Evolutionary conservation across 2,797 vertebrate genomes (phyloP), one percentile per base, ranked within the genome.

Genomic region (Mormyrops attenuatus): DNA sequence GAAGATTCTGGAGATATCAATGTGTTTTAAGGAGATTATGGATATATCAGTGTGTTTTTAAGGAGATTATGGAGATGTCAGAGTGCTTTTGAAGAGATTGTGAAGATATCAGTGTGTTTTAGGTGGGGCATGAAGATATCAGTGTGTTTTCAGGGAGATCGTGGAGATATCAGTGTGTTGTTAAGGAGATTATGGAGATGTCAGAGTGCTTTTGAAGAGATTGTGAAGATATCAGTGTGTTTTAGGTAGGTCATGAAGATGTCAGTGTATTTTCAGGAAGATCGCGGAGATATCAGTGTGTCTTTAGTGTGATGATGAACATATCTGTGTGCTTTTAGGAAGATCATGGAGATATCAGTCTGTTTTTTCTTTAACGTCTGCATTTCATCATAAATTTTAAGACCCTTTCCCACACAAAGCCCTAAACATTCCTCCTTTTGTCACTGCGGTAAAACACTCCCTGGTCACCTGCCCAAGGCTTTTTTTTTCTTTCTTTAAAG

Each of bases 401-500:
- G 20, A 47, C 41, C 8, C 44, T n/a, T 41, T 80, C 38, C 73
- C 38, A 20, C 73, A 80, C 73, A 80, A 80, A 47, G 73, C 17
- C 41, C 73, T 20, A 80, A 80, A 47, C 73, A 20, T 47, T 53
- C 84, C 26, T 55, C 20, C 11, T 86, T 34, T 22, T 86, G 47
- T 86, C 49, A 30, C 47, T 86, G 47, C 50, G 2, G 84, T 55
- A 53, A 86, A 86, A 86, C 47, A 86, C 13, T 86, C 22, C 50
- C 50, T 3, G 22, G 50, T 38, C 49, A 85, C 82, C 41, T 49
- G 3, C n/a, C 82, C 22, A 38, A 2, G 13, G 66, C 66, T 73
- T 73, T 38, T 73, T 52, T 73, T 38, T 73, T n/a, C 38, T 80
- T 52, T 86, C 50, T 86, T 52, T 86, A 52, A 86, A 86, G 84